Percentiles rank a stretch among this genome's conserved stretches.
Conservation (phyloP, 2,113 vertebrate species). For the Daubentonia madagascariensis region DNA sequence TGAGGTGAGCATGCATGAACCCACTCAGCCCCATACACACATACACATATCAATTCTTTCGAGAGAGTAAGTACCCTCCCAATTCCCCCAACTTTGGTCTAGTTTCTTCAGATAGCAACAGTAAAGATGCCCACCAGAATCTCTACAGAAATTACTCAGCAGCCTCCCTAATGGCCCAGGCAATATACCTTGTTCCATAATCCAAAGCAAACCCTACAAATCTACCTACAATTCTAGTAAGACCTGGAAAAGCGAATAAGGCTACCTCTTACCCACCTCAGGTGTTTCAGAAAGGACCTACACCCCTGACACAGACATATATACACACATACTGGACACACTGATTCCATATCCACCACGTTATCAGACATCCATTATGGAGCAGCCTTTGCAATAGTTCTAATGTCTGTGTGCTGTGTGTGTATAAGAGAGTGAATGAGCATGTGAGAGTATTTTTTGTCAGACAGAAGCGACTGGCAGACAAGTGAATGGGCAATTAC, state of each 20-base stretch:
- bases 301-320: background rate
- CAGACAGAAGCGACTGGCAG: background rate
- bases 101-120: slow-evolving; percentile 33
- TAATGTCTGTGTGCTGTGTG: background rate
- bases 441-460: background rate
- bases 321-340: background rate
- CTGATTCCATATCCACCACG: background rate
- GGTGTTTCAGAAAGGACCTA: slow-evolving; percentile 2
- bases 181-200: slow-evolving; percentile 18
- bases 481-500: background rate
- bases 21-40: background rate
- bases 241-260: slow-evolving; percentile 8
- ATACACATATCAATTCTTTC: background rate
- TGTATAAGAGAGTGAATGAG: background rate
- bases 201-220: slow-evolving; percentile 4
- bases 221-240: slow-evolving; percentile 3
- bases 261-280: background rate
- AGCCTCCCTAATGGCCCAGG: background rate
- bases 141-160: slow-evolving; percentile 11
- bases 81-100: background rate
- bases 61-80: background rate
- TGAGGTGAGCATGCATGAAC: background rate
- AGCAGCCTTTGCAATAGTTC: background rate
- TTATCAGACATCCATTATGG: background rate
- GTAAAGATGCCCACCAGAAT: background rate